A percentile compares a stretch with the other conserved stretches of the same genome.
Evolutionary conservation across 2,888 invertebrate species (phyloP).

Genomic region (Caenorhabditis sp.): DNA sequence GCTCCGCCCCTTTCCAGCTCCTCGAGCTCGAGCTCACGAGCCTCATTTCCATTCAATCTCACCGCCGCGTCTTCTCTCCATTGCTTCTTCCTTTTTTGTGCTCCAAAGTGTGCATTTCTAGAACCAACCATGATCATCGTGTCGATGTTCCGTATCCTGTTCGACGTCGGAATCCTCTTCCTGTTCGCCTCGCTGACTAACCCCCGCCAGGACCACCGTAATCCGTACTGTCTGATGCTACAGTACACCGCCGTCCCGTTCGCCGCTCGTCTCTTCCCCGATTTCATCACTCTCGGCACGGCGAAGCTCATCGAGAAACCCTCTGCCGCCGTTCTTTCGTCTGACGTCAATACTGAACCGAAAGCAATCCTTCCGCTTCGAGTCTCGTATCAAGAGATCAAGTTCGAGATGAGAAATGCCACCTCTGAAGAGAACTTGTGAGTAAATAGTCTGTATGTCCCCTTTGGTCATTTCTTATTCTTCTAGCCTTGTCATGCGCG

Average conservation of each 20-base stretch:
- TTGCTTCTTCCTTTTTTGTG: no score
- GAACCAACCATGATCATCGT: neutral
- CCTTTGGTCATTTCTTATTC: neutral
- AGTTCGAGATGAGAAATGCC: neutral
- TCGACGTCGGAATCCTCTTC: neutral
- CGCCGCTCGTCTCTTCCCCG: constrained; percentile 2
- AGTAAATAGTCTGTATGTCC: neutral
- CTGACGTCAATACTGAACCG: neutral
- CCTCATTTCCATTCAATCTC: no score
- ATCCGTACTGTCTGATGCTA: neutral
- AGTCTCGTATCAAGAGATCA: neutral
- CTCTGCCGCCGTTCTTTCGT: neutral
- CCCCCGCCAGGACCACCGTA: constrained; percentile 1
- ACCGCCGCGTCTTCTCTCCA: no score
- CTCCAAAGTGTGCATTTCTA: no score
- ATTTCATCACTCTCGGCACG: neutral
- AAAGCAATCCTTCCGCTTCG: neutral
- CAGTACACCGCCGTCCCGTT: constrained; percentile 3
- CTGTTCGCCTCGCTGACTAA: neutral
- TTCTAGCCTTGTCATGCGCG: constrained; percentile 1
- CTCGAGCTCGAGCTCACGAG: no score
- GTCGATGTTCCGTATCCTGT: neutral
- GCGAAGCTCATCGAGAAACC: neutral
- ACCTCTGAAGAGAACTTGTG: neutral
- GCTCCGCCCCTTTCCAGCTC: no score